phyloP scores from a whole-genome alignment of 2,113 vertebrate genomes.

The Manacus vitellinus region DNA sequence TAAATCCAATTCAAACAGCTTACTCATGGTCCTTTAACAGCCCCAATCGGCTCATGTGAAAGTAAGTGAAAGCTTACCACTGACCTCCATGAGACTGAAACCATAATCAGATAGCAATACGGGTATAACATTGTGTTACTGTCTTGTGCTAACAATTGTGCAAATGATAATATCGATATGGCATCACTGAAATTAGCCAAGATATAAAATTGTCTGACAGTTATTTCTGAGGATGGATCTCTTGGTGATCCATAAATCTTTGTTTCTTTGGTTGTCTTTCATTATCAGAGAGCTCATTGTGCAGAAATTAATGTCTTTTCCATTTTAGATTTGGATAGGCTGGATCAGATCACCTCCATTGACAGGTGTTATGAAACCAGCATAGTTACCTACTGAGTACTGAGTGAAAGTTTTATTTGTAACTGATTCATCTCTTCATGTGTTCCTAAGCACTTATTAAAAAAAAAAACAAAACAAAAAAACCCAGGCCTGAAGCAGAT shows the following conservation, averaged over 20 bases:
- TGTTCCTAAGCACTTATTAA: background rate
- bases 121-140: background rate
- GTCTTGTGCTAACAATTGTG: background rate
- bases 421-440: constrained; percentile 40
- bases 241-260: background rate
- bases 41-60: background rate
- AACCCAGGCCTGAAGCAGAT: background rate
- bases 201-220: background rate
- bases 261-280: background rate
- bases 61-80: background rate
- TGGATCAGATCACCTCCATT: background rate
- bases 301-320: background rate
- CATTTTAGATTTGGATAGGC: background rate
- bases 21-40: background rate
- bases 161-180: background rate
- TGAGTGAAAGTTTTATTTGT: background rate
- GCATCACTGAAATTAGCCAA: background rate
- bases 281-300: background rate
- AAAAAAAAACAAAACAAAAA: background rate
- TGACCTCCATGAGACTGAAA: background rate
- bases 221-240: background rate
- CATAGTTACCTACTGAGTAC: background rate
- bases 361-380: background rate
- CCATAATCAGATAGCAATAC: background rate
- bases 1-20: background rate